phyloP scores from a whole-genome alignment of 2,113 vertebrate genomes.

The Muscicapa adusta region DNA sequence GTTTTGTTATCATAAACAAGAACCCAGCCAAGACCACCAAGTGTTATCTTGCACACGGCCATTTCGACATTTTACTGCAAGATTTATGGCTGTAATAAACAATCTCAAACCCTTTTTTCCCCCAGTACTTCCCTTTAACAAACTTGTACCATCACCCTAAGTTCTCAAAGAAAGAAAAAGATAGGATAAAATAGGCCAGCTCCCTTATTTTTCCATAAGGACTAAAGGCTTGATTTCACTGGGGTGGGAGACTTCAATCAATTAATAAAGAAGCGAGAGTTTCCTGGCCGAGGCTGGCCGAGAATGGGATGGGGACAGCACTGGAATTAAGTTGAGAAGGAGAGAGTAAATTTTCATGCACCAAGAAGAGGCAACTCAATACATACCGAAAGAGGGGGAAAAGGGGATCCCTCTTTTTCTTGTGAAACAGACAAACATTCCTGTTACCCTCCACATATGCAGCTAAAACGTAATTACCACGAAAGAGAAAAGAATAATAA shows the following conservation, averaged over 20 bases:
- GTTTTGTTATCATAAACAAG: constrained; percentile 81
- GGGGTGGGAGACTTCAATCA: constrained; percentile 2
- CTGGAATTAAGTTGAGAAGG: constrained; percentile 28
- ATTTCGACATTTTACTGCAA: constrained; percentile 82
- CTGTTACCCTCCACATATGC: constrained; percentile 30
- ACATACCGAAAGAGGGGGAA: background rate
- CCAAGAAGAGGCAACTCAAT: constrained; percentile 56
- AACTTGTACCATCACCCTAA: constrained; percentile 57
- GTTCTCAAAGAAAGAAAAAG: constrained; percentile 31
- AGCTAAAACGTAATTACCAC: constrained; percentile 27
- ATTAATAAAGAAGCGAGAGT: constrained; percentile 32
- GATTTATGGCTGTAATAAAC: constrained; percentile 82
- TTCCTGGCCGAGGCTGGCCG: constrained; percentile 9
- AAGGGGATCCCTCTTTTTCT: constrained; percentile 33
- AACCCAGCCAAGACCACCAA: constrained; percentile 83
- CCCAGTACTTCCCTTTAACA: constrained; percentile 65
- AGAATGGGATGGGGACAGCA: background rate
- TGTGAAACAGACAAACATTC: constrained; percentile 41
- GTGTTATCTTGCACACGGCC: constrained; percentile 81
- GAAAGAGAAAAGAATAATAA: constrained; percentile 43
- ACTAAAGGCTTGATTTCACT: constrained; percentile 9
- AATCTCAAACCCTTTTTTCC: constrained; percentile 66
- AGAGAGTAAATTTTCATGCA: constrained; percentile 47
- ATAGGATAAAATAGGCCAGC: background rate
- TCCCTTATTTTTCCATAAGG: constrained; percentile 13